Percentiles rank a stretch among this genome's conserved stretches.
Evolutionary conservation across 2,113 vertebrate genomes (phyloP).

Genomic region (Chitala chitala): DNA sequence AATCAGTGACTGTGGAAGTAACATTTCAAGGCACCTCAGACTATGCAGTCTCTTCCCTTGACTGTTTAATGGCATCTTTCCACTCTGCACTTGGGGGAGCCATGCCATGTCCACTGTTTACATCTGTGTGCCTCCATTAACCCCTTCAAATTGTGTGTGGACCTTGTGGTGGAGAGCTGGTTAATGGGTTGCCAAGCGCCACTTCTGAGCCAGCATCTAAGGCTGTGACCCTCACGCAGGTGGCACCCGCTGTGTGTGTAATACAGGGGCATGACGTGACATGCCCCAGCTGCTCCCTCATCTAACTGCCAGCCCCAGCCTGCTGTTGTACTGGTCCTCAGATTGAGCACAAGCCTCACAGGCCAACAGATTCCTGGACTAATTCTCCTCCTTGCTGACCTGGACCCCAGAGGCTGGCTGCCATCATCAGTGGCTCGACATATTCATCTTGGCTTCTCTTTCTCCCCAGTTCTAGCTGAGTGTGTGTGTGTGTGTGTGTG

Average conservation of each 20-base stretch:
- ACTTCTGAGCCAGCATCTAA: not conserved
- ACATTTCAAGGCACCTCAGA: not conserved
- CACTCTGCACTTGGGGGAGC: not conserved
- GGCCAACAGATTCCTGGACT: not conserved
- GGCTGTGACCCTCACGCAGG: not conserved
- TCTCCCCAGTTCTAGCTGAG: not conserved
- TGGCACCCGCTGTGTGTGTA: not conserved
- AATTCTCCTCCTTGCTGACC: not conserved
- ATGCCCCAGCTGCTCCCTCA: no score
- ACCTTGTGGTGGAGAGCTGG: not conserved
- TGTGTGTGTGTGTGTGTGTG: not conserved
- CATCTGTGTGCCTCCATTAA: conserved; percentile 1
- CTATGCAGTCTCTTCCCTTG: not conserved
- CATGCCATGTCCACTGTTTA: not conserved
- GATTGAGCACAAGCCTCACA: not conserved
- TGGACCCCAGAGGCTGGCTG: conserved; percentile 9
- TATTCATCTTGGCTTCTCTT: not conserved
- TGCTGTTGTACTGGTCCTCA: not conserved
- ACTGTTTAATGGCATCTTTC: not conserved
- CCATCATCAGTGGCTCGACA: not conserved
- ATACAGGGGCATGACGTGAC: not conserved
- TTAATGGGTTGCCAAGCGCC: not conserved
- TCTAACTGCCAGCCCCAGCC: not conserved
- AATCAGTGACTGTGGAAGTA: not conserved
- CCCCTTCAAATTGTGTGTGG: not conserved